Evolutionary conservation across 2,888 invertebrate genomes (phyloP).

Genomic region (Bombylius discolor): DNA sequence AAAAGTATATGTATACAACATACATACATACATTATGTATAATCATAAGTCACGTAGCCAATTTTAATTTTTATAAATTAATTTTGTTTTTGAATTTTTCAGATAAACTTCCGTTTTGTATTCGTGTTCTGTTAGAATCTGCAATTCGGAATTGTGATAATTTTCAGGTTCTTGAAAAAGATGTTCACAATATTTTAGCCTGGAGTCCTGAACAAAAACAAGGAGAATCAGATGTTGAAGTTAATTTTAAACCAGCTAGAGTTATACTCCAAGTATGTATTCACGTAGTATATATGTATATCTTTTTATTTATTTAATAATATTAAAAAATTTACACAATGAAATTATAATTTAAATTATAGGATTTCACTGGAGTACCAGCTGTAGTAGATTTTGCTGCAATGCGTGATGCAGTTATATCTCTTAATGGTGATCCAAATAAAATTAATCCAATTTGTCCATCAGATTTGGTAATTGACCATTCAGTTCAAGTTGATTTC

Average conservation of each 20-base stretch:
- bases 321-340: background rate
- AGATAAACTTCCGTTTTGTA: constrained; percentile 81
- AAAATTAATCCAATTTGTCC: constrained; percentile 96
- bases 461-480: constrained; percentile 95
- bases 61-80: background rate
- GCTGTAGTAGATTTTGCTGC: constrained; percentile 98
- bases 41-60: background rate
- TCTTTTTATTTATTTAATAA: background rate
- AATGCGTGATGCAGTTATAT: constrained; percentile 89
- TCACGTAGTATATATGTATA: background rate
- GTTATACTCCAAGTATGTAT: constrained; percentile 78
- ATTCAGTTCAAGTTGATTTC: constrained; percentile 95
- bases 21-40: no score
- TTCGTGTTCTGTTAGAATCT: constrained; percentile 86
- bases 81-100: constrained; percentile 7
- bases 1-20: no score
- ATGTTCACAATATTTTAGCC: constrained; percentile 76
- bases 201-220: constrained; percentile 53
- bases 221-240: constrained; percentile 56
- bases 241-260: constrained; percentile 90
- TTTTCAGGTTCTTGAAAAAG: constrained; percentile 73
- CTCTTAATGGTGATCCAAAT: constrained; percentile 75
- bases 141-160: constrained; percentile 93
- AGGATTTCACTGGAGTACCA: constrained; percentile 94
- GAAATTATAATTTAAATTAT: constrained; percentile 9